Conservation (phyloP, 1,140 invertebrate species). For the Melipona quadrifasciata region DNA sequence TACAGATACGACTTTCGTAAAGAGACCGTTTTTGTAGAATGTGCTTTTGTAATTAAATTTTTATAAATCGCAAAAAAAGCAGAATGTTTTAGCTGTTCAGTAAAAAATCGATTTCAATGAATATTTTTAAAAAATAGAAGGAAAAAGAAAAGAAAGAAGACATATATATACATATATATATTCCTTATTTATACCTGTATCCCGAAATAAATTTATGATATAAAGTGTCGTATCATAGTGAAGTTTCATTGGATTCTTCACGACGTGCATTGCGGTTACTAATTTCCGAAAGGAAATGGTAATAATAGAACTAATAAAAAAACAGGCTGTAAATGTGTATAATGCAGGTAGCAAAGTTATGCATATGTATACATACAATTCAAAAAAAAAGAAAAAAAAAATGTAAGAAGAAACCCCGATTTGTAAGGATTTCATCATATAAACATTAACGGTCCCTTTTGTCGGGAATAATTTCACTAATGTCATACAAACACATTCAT, state of each 20-base stretch:
- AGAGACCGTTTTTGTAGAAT: constrained; percentile 48
- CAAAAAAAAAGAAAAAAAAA: constrained; percentile 14
- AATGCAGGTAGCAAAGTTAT: constrained; percentile 36
- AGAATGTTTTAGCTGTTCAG: constrained; percentile 7
- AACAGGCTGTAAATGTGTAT: constrained; percentile 46
- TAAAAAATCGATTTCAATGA: constrained; percentile 15
- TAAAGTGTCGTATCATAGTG: constrained; percentile 11
- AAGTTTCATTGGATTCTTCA: constrained; percentile 56
- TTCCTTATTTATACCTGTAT: constrained; percentile 1
- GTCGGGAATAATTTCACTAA: constrained; percentile 26
- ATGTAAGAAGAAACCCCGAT: constrained; percentile 44
- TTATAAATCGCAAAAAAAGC: constrained; percentile 53
- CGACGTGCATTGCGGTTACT: constrained; percentile 26
- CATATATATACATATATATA: background rate
- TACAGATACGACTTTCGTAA: constrained; percentile 27
- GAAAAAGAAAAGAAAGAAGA: background rate
- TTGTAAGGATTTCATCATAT: constrained; percentile 36
- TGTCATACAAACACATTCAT: constrained; percentile 15
- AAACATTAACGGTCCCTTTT: background rate
- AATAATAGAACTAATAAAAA: constrained; percentile 34
- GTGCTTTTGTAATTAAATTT: constrained; percentile 65
- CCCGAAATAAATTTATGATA: background rate
- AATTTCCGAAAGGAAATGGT: constrained; percentile 27
- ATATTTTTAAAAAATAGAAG: constrained; percentile 14
- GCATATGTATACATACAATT: constrained; percentile 17